Base-by-base conservation (phyloP, 2,888 invertebrate species). In the Orchestes rusci region DNA sequence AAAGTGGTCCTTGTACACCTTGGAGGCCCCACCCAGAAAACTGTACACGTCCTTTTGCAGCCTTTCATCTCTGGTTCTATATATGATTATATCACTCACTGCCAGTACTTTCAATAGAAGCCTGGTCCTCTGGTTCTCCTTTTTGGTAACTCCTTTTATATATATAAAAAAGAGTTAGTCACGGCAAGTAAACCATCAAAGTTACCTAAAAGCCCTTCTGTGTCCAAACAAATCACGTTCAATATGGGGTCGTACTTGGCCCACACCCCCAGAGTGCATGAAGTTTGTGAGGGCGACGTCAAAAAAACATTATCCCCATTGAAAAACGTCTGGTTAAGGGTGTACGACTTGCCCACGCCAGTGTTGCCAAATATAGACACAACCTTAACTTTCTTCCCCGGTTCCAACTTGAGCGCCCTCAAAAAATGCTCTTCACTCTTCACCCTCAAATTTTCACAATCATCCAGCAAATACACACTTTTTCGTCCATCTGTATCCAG, bases 351-450 rank as follows among this genome's bases (percentile, higher is more conserved):
- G 2, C 87, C 88, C 68, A 86, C 87, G 0, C 87, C 87, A 0
- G 85, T 84, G 59, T 86, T 88, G 2, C 89, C 89, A 68, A 88
- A 85, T 59, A 89, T 84, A 8, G 87, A 83, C 1, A 88, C 77
- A 12, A 87, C 86, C 69, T 87, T 87, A 4, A 51, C 45, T 64
- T 77, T 79, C 10, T 67, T 65, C 33, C 65, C 67, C 31, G 70
- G 70, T 4, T 60, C 57, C 40, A 75, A 74, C 35, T 69, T 68
- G 16, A 79, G 59, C 41, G 66, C 65, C 23, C 66, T 62, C 7
- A 72, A 59, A 60, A 81, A 76, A 57, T 76, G 64, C 48, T 77
- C 74, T 2, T 71, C 69, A 28, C 70, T 73, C 3, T 72, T 63
- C 4, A 82, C 75, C 57, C 73, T 73, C 8, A 82, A 61, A 51